A percentile compares a stretch with the other conserved stretches of the same genome.
phyloP scores from a whole-genome alignment of 2,888 invertebrate species.

The Lasioglossum morio region DNA sequence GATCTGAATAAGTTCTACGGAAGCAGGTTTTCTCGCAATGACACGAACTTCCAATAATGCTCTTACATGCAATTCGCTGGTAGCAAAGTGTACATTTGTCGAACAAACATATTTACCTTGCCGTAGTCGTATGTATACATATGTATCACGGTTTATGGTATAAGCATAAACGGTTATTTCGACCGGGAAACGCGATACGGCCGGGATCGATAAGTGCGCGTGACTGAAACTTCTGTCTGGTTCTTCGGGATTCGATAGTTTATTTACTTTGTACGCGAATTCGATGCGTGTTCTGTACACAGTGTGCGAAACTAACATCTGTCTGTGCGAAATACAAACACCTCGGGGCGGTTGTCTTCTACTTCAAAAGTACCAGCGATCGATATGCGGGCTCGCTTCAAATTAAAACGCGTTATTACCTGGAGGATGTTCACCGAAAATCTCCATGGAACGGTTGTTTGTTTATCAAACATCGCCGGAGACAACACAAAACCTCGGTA shows the following conservation, averaged over 20 bases:
- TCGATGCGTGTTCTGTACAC: neutral
- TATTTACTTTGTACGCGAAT: constrained; percentile 32
- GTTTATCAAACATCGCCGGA: neutral
- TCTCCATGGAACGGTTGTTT: neutral
- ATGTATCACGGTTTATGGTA: neutral
- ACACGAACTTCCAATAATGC: neutral
- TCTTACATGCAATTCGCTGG: neutral
- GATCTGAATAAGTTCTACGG: neutral
- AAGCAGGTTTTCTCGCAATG: neutral
- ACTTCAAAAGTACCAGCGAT: neutral
- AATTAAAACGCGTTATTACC: constrained; percentile 1
- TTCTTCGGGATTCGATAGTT: constrained; percentile 20
- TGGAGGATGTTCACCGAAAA: neutral
- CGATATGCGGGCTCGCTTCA: neutral
- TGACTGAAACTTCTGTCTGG: constrained; percentile 19
- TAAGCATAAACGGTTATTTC: neutral
- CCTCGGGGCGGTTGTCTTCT: constrained; percentile 20
- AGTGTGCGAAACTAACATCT: constrained; percentile 45
- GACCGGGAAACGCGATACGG: neutral
- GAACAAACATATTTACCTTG: neutral
- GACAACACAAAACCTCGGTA: neutral
- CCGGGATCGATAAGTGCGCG: neutral
- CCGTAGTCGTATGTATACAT: neutral
- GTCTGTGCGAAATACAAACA: constrained; percentile 27
- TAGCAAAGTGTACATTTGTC: neutral